These are phyloP conservation scores for Lutraria rhynchaena DNA, from an alignment of 1,140 invertebrate genomes.

Conservation along the genomic window DNA sequence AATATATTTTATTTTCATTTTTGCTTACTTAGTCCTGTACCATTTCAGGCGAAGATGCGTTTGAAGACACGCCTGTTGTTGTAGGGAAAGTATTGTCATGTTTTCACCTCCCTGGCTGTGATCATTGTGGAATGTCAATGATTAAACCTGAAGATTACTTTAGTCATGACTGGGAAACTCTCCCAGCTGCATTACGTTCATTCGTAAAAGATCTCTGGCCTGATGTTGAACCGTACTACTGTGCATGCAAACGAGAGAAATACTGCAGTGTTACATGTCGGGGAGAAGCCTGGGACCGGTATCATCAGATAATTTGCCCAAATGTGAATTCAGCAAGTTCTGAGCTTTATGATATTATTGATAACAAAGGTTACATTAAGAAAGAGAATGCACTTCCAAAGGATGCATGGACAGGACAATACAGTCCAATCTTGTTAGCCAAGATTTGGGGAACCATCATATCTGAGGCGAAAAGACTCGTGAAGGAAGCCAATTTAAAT, in stretches of 20 bases:
- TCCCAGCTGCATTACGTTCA: conserved; percentile 43
- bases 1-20: too few relatives aligned
- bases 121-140: conserved; percentile 73
- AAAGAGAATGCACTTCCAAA: conserved; percentile 60
- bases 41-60: conserved; percentile 63
- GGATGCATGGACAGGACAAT: conserved; percentile 74
- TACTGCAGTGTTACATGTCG: conserved; percentile 75
- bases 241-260: conserved; percentile 69
- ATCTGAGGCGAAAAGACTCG: conserved; percentile 67
- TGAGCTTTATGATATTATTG: conserved; percentile 70
- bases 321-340: conserved; percentile 63
- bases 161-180: conserved; percentile 58
- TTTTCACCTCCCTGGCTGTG: conserved; percentile 64
- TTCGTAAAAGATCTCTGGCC: conserved; percentile 74
- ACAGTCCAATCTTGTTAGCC: conserved; percentile 72
- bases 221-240: conserved; percentile 59
- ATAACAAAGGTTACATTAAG: conserved; percentile 67
- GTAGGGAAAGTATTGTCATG: conserved; percentile 60
- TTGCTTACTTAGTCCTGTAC: too few relatives aligned
- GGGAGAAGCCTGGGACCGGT: conserved; percentile 69
- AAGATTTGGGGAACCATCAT: conserved; percentile 75
- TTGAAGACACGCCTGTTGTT: conserved; percentile 72
- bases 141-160: conserved; percentile 73
- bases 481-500: conserved; percentile 62
- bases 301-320: conserved; percentile 76